Conservation (phyloP, 2,888 invertebrate genomes). For the Helicoverpa assulta region DNA sequence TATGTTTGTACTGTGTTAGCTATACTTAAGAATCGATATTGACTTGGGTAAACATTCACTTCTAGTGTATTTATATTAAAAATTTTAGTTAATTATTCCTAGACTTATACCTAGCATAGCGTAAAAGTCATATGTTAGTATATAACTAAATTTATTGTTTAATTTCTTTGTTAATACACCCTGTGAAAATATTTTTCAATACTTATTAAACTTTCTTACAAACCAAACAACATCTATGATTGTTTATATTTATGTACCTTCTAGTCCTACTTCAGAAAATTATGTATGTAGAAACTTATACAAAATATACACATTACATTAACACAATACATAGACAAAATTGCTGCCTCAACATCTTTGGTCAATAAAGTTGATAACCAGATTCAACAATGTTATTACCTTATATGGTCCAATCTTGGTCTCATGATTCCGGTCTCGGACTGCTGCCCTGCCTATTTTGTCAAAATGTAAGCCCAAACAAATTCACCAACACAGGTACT, state of each 20-base stretch:
- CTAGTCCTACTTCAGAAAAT: conserved; percentile 34
- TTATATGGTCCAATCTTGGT: background rate
- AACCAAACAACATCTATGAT: conserved; percentile 70
- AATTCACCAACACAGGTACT: background rate
- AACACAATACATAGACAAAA: conserved; percentile 4
- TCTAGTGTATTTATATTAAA: conserved; percentile 89
- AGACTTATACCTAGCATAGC: conserved; percentile 88
- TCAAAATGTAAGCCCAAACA: background rate
- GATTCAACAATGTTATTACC: background rate
- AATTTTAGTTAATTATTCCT: conserved; percentile 89
- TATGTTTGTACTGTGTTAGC: conserved; percentile 83
- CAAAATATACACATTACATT: conserved; percentile 7
- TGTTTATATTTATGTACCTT: conserved; percentile 54
- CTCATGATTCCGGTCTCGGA: no score
- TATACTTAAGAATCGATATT: conserved; percentile 79
- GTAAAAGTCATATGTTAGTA: conserved; percentile 89
- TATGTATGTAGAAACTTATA: conserved; percentile 29
- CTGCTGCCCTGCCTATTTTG: background rate
- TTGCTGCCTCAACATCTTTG: background rate
- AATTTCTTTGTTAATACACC: conserved; percentile 87
- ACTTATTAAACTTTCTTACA: conserved; percentile 90
- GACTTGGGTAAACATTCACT: conserved; percentile 84
- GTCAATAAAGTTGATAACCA: background rate
- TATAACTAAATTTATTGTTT: conserved; percentile 90
- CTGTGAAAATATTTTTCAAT: conserved; percentile 90